Evolutionary conservation across 2,888 invertebrate genomes (phyloP).

Genomic region (Athalia cordata): DNA sequence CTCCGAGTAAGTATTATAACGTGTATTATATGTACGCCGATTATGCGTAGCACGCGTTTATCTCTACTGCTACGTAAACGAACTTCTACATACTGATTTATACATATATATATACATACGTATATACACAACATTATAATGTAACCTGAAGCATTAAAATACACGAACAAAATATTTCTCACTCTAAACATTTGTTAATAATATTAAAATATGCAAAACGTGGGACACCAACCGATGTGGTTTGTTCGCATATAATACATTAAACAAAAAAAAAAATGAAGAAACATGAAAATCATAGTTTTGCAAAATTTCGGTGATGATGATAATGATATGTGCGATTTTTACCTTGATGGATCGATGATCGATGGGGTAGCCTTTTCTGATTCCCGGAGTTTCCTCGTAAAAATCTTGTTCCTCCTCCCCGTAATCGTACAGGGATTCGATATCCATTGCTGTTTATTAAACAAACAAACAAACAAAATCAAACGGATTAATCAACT

Average conservation of each 20-base stretch:
- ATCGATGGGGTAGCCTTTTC: conserved; percentile 70
- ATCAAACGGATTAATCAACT: conserved; percentile 2
- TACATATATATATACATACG: not conserved
- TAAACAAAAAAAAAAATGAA: not conserved
- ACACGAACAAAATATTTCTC: too few relatives aligned
- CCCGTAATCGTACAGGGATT: conserved; percentile 78
- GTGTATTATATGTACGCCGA: too few relatives aligned
- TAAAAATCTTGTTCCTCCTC: conserved; percentile 84
- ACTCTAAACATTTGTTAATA: too few relatives aligned
- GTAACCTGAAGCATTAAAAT: too few relatives aligned
- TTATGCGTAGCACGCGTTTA: too few relatives aligned
- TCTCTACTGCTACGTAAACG: not conserved
- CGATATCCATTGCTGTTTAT: conserved; percentile 71
- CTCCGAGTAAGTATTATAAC: too few relatives aligned
- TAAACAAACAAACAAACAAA: not conserved
- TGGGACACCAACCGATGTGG: not conserved
- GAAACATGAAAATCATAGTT: not conserved
- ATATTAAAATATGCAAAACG: not conserved
- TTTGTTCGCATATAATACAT: not conserved
- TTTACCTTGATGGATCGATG: conserved; percentile 69
- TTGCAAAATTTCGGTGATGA: too few relatives aligned
- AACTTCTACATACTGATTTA: not conserved
- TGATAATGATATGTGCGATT: too few relatives aligned
- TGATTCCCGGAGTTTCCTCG: conserved; percentile 76
- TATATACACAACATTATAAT: not conserved